phyloP scores from a whole-genome alignment of 2,888 invertebrate genomes.

The Diachrysia chrysitis region DNA sequence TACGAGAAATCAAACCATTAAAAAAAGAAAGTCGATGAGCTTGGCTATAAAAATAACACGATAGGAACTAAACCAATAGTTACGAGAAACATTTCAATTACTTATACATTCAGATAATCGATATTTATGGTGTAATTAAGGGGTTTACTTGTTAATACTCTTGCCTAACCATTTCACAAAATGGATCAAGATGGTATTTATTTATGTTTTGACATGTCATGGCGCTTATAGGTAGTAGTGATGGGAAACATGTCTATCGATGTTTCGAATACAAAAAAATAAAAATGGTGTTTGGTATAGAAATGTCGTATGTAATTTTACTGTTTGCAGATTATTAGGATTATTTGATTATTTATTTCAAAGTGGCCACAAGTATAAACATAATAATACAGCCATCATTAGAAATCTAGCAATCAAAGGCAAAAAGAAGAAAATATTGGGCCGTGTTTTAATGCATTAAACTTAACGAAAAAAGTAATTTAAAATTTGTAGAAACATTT shows the following conservation, averaged over 20 bases:
- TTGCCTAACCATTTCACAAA: slow-evolving; percentile 54
- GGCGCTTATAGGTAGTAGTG: slow-evolving; percentile 55
- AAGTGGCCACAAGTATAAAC: too few relatives aligned
- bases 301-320: too few relatives aligned
- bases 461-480: too few relatives aligned
- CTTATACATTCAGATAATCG: slow-evolving; percentile 62
- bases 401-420: too few relatives aligned
- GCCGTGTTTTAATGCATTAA: too few relatives aligned
- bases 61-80: slow-evolving; percentile 16
- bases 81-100: slow-evolving; percentile 47
- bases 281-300: too few relatives aligned
- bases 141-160: slow-evolving; percentile 52
- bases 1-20: not conserved
- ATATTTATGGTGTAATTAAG: slow-evolving; percentile 65
- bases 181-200: slow-evolving; percentile 49
- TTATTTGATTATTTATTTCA: too few relatives aligned
- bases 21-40: slow-evolving; percentile 19
- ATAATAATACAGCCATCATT: too few relatives aligned
- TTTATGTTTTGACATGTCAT: slow-evolving; percentile 55
- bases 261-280: not conserved
- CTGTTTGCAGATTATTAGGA: too few relatives aligned
- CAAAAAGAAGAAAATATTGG: too few relatives aligned
- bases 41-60: slow-evolving; percentile 22
- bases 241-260: slow-evolving; percentile 17
- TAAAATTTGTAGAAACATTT: too few relatives aligned